Base-by-base conservation (phyloP, 2,113 vertebrate genomes). In the Siphamia tubifer region DNA sequence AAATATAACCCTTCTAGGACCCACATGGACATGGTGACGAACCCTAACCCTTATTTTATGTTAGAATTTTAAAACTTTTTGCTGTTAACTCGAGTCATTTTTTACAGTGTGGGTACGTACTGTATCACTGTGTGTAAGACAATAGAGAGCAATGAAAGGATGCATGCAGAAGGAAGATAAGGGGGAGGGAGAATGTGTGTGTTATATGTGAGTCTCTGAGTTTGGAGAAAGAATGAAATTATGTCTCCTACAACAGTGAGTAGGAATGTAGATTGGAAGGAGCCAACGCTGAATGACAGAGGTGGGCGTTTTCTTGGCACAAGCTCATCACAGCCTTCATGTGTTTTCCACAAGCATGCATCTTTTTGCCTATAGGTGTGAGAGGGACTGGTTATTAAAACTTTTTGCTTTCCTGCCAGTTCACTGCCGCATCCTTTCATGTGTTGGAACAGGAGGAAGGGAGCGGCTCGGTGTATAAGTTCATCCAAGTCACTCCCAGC, bases 221-320 rank as follows among this genome's bases (percentile, higher is more conserved):
- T 15, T 11, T 6, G 28, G 9, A 45, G 4, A 45, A 5, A 57
- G 17, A 57, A 19, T 43, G 12, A 58, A 68, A 64, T 56, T 4
- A 17, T 61, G 48, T 65, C 35, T 35, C 20, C 19, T 21, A 54
- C 43, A 74, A 68, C 30, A 43, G 55, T 64, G 66, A 56, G 73
- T 71, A 72, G 35, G 75, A 82, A 82, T 82, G 55, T 35, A 39
- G 34, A 47, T 11, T 17, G 16, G 19, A 17, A 52, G 25, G 62
- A 35, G 20, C 31, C 27, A 35, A 19, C 15, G 53, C 11, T 60
- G 61, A 85, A 84, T 81, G 60, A 60, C 36, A 63, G 57, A 62
- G 48, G 73, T 83, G 71, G 80, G 82, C 2, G 69, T 53, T 86
- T 60, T 51, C 67, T 55, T 77, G 68, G 66, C 58, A 63, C 38